These are phyloP conservation scores for Chrysopilus asiliformis DNA, from an alignment of 2,888 invertebrate species.

Conservation along the genomic window DNA sequence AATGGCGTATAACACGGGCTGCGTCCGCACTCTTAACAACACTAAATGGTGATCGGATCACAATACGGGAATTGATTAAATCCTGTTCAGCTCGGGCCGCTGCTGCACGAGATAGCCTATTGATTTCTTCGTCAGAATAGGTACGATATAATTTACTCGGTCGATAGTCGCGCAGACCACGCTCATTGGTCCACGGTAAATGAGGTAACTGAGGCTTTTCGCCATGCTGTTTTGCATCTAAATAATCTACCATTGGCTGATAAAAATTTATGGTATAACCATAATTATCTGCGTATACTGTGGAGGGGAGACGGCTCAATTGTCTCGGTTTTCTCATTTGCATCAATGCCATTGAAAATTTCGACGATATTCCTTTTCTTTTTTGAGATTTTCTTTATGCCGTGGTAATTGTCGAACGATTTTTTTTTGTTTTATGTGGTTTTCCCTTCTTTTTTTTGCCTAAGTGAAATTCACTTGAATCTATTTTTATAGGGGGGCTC, in stretches of 20 bases:
- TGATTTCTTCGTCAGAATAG: slow-evolving; percentile 54
- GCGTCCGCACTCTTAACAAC: slow-evolving; percentile 42
- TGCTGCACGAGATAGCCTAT: slow-evolving; percentile 50
- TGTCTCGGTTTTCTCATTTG: slow-evolving; percentile 32
- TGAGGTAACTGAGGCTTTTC: slow-evolving; percentile 40
- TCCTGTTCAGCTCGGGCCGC: slow-evolving; percentile 56
- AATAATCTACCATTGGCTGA: slow-evolving; percentile 77
- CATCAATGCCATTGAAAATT: slow-evolving; percentile 31
- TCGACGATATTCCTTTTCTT: too few relatives aligned
- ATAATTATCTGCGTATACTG: slow-evolving; percentile 70
- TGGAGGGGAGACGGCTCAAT: slow-evolving; percentile 41
- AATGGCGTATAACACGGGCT: slow-evolving; percentile 37
- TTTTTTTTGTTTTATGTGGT: too few relatives aligned
- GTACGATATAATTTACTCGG: slow-evolving; percentile 48
- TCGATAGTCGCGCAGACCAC: slow-evolving; percentile 52
- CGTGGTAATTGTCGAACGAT: too few relatives aligned
- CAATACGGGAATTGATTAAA: slow-evolving; percentile 36
- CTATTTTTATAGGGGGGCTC: too few relatives aligned
- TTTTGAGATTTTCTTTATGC: too few relatives aligned
- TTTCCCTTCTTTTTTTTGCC: too few relatives aligned
- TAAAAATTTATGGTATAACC: slow-evolving; percentile 73
- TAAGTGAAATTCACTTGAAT: too few relatives aligned
- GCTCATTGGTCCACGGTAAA: slow-evolving; percentile 60
- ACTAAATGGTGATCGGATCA: slow-evolving; percentile 36
- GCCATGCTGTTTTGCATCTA: slow-evolving; percentile 49